Conservation (phyloP, 2,888 invertebrate genomes). For the Drosophila aldrichi region DNA sequence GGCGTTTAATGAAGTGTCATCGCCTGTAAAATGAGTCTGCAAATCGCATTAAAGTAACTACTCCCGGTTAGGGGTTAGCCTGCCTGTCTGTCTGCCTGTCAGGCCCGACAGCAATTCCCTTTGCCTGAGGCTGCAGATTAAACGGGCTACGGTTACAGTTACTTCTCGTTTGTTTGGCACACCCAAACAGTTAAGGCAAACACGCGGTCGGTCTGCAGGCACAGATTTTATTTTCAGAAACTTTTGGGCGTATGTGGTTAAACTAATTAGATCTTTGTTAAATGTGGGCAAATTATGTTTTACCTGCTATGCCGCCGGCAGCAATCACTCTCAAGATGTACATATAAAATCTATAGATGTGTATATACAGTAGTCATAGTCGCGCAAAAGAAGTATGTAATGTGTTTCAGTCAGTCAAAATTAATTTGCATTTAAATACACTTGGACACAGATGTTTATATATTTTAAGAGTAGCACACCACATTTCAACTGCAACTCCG, state of each 20-base stretch:
- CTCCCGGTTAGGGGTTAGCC: constrained; percentile 65
- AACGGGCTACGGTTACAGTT: constrained; percentile 43
- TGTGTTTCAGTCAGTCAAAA: not conserved
- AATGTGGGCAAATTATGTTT: not conserved
- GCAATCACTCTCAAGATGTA: not conserved
- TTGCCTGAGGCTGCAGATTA: constrained; percentile 39
- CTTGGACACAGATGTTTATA: not conserved
- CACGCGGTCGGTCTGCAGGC: constrained; percentile 7
- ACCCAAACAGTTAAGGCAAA: constrained; percentile 22
- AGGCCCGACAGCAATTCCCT: constrained; percentile 36
- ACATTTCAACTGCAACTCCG: not conserved
- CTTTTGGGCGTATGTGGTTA: constrained; percentile 41
- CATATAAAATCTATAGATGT: no score
- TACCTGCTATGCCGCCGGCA: not conserved
- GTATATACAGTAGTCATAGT: no score
- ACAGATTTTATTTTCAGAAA: constrained; percentile 38
- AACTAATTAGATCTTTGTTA: constrained; percentile 34
- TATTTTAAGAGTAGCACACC: not conserved
- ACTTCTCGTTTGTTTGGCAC: constrained; percentile 1
- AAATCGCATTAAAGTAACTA: constrained; percentile 80
- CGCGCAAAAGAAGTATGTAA: no score
- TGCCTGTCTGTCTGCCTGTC: constrained; percentile 40
- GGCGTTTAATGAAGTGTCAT: constrained; percentile 82
- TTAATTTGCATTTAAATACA: no score
- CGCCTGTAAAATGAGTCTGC: constrained; percentile 82